Conservation (phyloP, 2,797 vertebrate genomes). For the Enteromius paludinosus region DNA sequence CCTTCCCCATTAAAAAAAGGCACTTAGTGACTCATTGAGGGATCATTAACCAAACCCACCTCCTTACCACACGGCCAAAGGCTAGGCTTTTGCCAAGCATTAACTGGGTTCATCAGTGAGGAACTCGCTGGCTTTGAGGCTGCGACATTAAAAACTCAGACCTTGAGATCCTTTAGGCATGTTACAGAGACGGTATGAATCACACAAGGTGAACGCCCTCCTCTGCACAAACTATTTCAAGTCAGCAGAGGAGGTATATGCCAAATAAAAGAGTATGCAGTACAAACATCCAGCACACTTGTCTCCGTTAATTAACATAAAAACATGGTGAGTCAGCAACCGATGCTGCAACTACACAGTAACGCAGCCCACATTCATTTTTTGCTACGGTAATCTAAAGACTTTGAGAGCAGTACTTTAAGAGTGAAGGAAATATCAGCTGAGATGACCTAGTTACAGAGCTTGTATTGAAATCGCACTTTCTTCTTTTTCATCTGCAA, state of each 20-base stretch:
- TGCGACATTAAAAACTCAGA: constrained; percentile 16
- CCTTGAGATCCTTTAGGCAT: constrained; percentile 22
- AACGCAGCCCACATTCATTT: background rate
- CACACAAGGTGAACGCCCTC: constrained; percentile 9
- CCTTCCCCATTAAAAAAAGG: constrained; percentile 35
- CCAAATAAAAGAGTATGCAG: constrained; percentile 6
- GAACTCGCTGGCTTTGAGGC: background rate
- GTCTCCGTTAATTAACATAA: constrained; percentile 26
- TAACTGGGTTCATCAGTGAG: constrained; percentile 10
- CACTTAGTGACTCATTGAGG: constrained; percentile 31
- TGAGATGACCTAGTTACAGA: constrained; percentile 43
- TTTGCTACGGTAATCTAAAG: background rate
- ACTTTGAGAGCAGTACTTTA: constrained; percentile 19
- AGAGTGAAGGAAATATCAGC: background rate
- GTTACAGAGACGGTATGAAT: constrained; percentile 10
- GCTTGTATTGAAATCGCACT: background rate
- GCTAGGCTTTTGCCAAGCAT: background rate
- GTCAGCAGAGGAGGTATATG: constrained; percentile 12
- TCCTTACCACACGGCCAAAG: constrained; percentile 3
- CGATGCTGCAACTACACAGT: background rate
- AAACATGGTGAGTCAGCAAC: constrained; percentile 37
- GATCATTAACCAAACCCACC: constrained; percentile 52
- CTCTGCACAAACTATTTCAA: constrained; percentile 16
- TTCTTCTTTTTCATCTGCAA: background rate
- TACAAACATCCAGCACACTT: constrained; percentile 13